These are phyloP conservation scores for Erythrolamprus reginae DNA, from an alignment of 2,113 vertebrate species.

Conservation along the genomic window DNA sequence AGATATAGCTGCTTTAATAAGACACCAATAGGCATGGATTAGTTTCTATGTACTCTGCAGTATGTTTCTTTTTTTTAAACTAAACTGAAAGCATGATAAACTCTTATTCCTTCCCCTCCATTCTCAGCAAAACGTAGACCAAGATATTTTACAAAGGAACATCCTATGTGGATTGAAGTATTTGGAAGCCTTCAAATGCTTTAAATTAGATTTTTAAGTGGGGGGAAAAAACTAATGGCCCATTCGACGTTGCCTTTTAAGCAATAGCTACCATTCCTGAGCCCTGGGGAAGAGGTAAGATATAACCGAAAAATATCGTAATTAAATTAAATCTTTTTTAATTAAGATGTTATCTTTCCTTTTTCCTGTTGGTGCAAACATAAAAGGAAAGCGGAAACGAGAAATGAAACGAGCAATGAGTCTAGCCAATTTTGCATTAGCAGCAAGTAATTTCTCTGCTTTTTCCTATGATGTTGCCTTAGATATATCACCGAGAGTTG, in stretches of 20 bases:
- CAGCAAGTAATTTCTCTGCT: neutral
- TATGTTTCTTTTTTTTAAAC: neutral
- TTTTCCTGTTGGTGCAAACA: neutral
- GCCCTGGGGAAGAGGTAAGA: neutral
- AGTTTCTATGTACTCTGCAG: neutral
- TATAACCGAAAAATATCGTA: neutral
- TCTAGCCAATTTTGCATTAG: neutral
- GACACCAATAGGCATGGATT: neutral
- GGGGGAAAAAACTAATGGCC: neutral
- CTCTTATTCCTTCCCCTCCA: neutral
- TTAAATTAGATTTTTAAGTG: neutral
- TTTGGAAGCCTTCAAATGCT: neutral
- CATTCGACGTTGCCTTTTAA: neutral
- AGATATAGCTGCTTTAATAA: neutral
- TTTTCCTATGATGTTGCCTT: neutral
- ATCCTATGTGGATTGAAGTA: neutral
- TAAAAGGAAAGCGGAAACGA: neutral
- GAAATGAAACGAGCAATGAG: neutral
- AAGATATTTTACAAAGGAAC: neutral
- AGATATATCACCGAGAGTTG: neutral
- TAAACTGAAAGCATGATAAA: neutral
- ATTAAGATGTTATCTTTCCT: neutral
- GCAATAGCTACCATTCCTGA: neutral
- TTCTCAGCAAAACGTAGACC: neutral
- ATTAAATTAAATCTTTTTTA: slow-evolving; percentile 1